Evolutionary conservation across 2,888 invertebrate genomes (phyloP).

Genomic region (Trissolcus japonicus): DNA sequence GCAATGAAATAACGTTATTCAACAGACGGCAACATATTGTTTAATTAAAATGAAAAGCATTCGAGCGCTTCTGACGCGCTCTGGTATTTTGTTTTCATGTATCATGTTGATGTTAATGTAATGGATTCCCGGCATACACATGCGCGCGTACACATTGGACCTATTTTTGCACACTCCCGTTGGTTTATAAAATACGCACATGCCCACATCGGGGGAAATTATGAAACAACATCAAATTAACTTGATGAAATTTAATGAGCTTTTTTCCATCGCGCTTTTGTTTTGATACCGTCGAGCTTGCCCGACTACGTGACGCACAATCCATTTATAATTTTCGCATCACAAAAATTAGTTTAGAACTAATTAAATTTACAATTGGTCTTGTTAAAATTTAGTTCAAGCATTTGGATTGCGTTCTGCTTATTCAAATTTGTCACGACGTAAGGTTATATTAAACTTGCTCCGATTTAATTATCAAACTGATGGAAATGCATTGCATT

Average conservation of each 20-base stretch:
- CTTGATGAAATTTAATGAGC: constrained; percentile 7
- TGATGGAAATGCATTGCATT: no score
- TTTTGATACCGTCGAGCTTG: no score
- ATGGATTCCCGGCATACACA: constrained; percentile 30
- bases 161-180: constrained; percentile 8
- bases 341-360: no score
- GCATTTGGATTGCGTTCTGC: no score
- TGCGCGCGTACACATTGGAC: not conserved
- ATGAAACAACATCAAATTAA: constrained; percentile 36
- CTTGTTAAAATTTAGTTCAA: no score
- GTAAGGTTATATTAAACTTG: no score
- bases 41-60: constrained; percentile 56
- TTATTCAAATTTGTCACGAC: no score
- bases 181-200: constrained; percentile 26
- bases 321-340: no score
- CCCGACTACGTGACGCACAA: no score
- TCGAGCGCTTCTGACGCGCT: constrained; percentile 35
- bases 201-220: constrained; percentile 15
- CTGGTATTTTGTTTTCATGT: constrained; percentile 51
- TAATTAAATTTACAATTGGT: no score
- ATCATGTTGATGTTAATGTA: constrained; percentile 44
- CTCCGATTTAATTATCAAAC: no score
- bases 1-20: constrained; percentile 55
- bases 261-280: no score
- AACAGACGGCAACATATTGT: constrained; percentile 50